Percentiles rank a stretch among this genome's conserved stretches.
These are phyloP conservation scores for Microplitis deprimator DNA, from an alignment of 2,888 invertebrate genomes.

Conservation along the genomic window DNA sequence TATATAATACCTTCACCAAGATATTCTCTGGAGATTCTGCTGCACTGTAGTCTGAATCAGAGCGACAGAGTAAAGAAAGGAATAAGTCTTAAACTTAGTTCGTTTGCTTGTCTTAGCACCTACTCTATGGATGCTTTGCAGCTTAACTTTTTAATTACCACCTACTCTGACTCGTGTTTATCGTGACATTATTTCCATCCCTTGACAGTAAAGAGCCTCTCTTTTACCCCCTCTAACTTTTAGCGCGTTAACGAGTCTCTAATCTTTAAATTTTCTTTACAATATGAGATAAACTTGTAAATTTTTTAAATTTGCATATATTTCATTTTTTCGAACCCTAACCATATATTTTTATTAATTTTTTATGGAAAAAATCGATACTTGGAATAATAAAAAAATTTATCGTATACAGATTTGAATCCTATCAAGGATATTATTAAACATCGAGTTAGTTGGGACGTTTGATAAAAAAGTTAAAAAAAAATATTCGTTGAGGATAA, in stretches of 20 bases:
- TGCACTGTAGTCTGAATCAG: background rate
- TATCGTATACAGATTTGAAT: too few relatives aligned
- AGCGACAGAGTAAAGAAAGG: constrained; percentile 23
- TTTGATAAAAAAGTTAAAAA: background rate
- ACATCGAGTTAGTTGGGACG: too few relatives aligned
- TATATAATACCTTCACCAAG: background rate
- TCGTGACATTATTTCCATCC: constrained; percentile 62
- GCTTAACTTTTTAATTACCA: constrained; percentile 65
- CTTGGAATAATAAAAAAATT: too few relatives aligned
- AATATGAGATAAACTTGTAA: background rate
- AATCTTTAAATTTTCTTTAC: constrained; percentile 46
- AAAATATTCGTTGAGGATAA: background rate
- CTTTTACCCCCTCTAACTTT: constrained; percentile 41
- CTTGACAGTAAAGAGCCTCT: constrained; percentile 38
- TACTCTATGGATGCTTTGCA: constrained; percentile 57
- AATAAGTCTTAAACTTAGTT: constrained; percentile 45
- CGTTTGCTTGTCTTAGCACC: constrained; percentile 53
- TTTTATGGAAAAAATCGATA: too few relatives aligned
- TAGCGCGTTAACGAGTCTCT: constrained; percentile 57
- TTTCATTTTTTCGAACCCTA: background rate
- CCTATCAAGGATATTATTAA: too few relatives aligned
- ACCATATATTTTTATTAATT: too few relatives aligned
- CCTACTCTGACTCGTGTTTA: constrained; percentile 62
- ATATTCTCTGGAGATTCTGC: constrained; percentile 9
- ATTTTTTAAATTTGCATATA: background rate